phyloP scores from a whole-genome alignment of 2,113 vertebrate species.

The Corynorhinus townsendii region DNA sequence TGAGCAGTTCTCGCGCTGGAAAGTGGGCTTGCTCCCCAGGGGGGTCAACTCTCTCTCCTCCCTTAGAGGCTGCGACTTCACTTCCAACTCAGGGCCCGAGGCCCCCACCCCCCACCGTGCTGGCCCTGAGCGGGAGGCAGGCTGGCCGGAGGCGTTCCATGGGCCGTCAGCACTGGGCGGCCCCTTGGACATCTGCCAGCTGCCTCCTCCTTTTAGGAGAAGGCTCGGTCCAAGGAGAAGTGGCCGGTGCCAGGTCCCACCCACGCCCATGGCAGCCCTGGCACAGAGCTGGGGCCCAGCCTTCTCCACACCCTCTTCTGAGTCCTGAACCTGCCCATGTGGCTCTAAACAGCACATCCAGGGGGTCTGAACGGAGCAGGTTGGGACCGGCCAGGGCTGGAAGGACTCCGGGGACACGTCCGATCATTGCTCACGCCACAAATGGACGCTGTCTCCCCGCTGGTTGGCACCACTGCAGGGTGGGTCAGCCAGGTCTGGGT shows the following conservation, averaged over 20 bases:
- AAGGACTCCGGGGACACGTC: neutral
- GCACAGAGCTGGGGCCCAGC: neutral
- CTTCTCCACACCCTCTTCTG: neutral
- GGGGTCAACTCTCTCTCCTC: neutral
- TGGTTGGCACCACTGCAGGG: neutral
- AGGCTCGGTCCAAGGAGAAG: neutral
- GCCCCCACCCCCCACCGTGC: too few species aligned
- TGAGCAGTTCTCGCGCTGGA: neutral
- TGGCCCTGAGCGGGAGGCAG: neutral
- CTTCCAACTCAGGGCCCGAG: neutral
- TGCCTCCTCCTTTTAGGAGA: neutral
- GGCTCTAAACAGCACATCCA: neutral
- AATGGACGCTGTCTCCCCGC: neutral
- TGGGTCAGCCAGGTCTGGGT: accelerated
- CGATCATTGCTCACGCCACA: accelerated
- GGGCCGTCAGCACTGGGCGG: neutral
- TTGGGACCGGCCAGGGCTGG: neutral
- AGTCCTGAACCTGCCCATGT: too few species aligned
- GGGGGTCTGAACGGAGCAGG: neutral
- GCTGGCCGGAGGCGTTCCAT: neutral
- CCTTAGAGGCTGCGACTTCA: neutral
- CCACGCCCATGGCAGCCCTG: accelerated
- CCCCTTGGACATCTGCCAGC: neutral
- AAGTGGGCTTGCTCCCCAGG: neutral
- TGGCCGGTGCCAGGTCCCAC: accelerated